These are phyloP conservation scores for Porites rus DNA, from an alignment of 92 coral and sea anemone genomes.

Conservation along the genomic window DNA sequence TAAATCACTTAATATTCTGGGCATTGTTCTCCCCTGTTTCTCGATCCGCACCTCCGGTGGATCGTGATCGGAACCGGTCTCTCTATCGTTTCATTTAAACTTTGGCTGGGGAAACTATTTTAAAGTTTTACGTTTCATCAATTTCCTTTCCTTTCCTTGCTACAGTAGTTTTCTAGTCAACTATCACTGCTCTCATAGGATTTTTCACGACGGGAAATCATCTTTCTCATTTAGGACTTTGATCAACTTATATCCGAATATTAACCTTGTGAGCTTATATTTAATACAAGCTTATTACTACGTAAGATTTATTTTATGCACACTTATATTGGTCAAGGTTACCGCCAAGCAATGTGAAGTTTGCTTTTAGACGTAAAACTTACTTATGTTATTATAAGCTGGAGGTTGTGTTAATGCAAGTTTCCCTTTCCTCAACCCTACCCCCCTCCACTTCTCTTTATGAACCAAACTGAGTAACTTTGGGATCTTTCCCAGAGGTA, in stretches of 20 bases:
- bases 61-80: slow-evolving; percentile 9
- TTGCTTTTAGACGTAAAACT: neutral
- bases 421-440: too few species aligned
- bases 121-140: too few species aligned
- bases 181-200: too few species aligned
- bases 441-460: too few species aligned
- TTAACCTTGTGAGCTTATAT: neutral
- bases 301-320: neutral
- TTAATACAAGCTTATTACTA: neutral
- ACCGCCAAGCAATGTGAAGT: neutral
- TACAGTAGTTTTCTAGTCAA: too few species aligned
- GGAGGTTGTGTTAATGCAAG: too few species aligned
- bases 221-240: too few species aligned
- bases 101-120: too few species aligned
- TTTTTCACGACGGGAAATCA: too few species aligned
- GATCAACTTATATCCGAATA: neutral
- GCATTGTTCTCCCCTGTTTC: neutral
- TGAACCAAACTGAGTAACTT: too few species aligned
- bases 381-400: neutral
- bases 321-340: neutral
- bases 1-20: neutral
- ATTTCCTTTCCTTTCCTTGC: too few species aligned
- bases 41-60: neutral
- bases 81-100: neutral
- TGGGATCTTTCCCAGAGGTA: too few species aligned